Percentiles rank a stretch among this genome's conserved stretches.
Evolutionary conservation across 2,113 vertebrate genomes (phyloP).

Genomic region (Stegostoma tigrinum): DNA sequence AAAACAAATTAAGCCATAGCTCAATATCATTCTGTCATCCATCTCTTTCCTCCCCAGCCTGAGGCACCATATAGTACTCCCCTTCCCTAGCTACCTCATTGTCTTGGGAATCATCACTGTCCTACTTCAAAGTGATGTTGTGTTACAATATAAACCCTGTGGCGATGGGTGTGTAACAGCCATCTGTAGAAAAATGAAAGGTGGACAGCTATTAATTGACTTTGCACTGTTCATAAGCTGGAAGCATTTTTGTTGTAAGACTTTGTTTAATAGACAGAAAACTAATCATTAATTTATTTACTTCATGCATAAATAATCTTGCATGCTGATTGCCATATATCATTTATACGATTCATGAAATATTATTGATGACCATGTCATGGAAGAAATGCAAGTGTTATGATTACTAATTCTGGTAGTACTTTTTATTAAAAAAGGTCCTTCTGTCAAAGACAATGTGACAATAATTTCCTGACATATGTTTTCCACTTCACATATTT

Average conservation of each 20-base stretch:
- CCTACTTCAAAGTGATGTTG: constrained; percentile 4
- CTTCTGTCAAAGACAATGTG: not conserved
- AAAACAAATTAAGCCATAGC: not conserved
- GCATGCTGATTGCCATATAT: not conserved
- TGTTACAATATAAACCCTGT: not conserved
- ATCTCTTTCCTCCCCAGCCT: not conserved
- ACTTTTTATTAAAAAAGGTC: not conserved
- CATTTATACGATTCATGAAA: not conserved
- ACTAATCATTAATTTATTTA: not conserved
- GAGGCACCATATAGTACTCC: not conserved
- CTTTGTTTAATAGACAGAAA: not conserved
- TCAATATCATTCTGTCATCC: not conserved
- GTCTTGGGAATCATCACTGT: not conserved
- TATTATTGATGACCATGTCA: not conserved
- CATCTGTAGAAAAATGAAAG: not conserved
- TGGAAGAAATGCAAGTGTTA: not conserved
- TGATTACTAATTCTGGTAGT: not conserved
- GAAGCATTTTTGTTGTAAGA: not conserved
- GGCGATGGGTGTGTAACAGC: not conserved
- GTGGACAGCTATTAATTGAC: not conserved
- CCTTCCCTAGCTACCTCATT: not conserved
- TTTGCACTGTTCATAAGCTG: not conserved
- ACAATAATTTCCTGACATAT: not conserved
- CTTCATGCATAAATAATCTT: not conserved
- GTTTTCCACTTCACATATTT: not conserved